Evolutionary conservation across 1,140 invertebrate genomes (phyloP).

Genomic region (Hypsibius dujardini): DNA sequence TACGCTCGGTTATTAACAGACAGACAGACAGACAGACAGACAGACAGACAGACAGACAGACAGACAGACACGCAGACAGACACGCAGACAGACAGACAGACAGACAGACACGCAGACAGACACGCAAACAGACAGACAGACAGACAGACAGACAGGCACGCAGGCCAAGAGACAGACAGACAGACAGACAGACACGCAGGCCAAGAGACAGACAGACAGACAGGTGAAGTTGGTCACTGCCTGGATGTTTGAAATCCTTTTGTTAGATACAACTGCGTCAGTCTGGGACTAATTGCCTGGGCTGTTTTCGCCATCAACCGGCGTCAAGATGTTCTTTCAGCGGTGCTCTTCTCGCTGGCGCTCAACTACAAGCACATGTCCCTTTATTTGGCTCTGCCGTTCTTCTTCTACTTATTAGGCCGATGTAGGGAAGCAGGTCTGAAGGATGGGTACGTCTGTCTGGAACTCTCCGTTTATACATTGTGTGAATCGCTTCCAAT

Average conservation of each 20-base stretch:
- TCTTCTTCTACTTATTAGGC: slow-evolving; percentile 76
- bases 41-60: too few species aligned
- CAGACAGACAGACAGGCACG: too few species aligned
- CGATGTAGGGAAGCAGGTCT: slow-evolving; percentile 27
- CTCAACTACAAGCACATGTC: slow-evolving; percentile 99
- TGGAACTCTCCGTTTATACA: slow-evolving; percentile 11
- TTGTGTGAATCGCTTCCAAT: slow-evolving; percentile 17
- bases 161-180: too few species aligned
- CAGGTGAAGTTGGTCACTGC: too few species aligned
- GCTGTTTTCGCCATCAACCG: slow-evolving; percentile 49
- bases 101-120: too few species aligned
- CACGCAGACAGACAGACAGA: too few species aligned
- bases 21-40: too few species aligned
- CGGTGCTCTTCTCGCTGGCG: slow-evolving; percentile 63
- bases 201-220: too few species aligned
- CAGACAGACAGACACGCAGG: too few species aligned
- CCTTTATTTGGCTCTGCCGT: slow-evolving; percentile 88
- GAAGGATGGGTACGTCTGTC: slow-evolving; percentile 21
- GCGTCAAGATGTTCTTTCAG: slow-evolving; percentile 45
- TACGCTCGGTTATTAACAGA: too few species aligned
- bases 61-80: too few species aligned
- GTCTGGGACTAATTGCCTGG: slow-evolving; percentile 63
- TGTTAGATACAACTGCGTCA: slow-evolving; percentile 71
- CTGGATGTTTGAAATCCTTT: neutral
- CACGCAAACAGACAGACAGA: too few species aligned